These are phyloP conservation scores for Drosophila kurseongensis DNA, from an alignment of 1,140 invertebrate genomes.

Conservation along the genomic window DNA sequence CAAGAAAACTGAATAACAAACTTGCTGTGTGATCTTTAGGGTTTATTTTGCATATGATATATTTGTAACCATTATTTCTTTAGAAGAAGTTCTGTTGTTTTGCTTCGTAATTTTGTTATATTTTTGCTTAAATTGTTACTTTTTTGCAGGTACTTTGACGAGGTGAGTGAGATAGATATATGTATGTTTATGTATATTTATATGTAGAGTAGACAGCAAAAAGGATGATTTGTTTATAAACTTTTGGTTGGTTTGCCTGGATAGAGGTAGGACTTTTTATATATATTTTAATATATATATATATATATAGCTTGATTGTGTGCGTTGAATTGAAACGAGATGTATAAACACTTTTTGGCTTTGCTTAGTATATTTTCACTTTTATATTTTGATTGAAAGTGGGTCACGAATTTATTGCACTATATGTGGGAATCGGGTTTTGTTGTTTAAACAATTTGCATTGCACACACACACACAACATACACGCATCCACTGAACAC, in stretches of 20 bases:
- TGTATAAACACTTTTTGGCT: constrained; percentile 37
- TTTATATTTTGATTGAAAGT: constrained; percentile 39
- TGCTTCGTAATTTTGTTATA: background rate
- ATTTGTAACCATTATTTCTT: constrained; percentile 12
- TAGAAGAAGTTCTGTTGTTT: constrained; percentile 39
- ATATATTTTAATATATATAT: constrained; percentile 30
- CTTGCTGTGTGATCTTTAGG: constrained; percentile 17
- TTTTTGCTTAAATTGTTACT: constrained; percentile 28
- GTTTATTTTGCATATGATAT: constrained; percentile 7
- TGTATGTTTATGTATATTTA: constrained; percentile 28
- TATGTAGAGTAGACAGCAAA: constrained; percentile 50
- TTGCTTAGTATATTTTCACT: constrained; percentile 24
- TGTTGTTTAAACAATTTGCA: constrained; percentile 48
- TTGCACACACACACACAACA: constrained; percentile 14
- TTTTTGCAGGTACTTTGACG: constrained; percentile 75
- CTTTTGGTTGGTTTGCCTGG: constrained; percentile 38
- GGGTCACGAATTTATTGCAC: constrained; percentile 52
- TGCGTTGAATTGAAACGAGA: constrained; percentile 54
- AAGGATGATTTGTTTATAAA: constrained; percentile 54
- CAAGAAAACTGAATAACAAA: constrained; percentile 33
- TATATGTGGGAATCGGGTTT: constrained; percentile 14
- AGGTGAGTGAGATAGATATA: constrained; percentile 69
- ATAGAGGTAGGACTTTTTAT: constrained; percentile 48
- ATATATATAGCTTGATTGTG: constrained; percentile 53
- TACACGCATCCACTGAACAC: constrained; percentile 16